A percentile compares a stretch with the other conserved stretches of the same genome.
These are phyloP conservation scores for Gambusia yucatana DNA, from an alignment of 2,797 vertebrate species.

Conservation along the genomic window DNA sequence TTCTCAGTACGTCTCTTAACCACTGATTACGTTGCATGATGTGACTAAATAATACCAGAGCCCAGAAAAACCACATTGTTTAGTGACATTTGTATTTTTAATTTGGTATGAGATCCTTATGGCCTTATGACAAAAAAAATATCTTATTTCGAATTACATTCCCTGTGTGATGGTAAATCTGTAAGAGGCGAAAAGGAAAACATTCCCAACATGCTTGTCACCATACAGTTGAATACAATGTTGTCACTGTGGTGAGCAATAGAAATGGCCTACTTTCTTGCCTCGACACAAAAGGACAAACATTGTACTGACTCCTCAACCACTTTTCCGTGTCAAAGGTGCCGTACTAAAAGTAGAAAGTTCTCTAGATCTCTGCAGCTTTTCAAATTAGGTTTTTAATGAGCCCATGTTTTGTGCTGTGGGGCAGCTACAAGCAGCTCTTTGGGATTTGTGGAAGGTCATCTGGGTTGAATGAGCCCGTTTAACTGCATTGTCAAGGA, in stretches of 20 bases:
- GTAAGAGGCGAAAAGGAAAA: conserved; percentile 30
- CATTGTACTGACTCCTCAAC: conserved; percentile 58
- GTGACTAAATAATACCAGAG: not conserved
- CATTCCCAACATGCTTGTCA: conserved; percentile 40
- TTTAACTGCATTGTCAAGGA: conserved; percentile 74
- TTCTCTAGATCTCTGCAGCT: conserved; percentile 64
- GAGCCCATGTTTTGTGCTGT: conserved; percentile 73
- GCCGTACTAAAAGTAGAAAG: conserved; percentile 75
- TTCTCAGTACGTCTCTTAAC: not conserved
- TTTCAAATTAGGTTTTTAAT: conserved; percentile 80
- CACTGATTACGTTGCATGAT: not conserved
- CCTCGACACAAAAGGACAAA: conserved; percentile 73
- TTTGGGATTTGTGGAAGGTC: conserved; percentile 77
- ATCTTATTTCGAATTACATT: not conserved
- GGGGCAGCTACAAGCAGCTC: conserved; percentile 67
- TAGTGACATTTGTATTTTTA: not conserved
- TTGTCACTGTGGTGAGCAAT: conserved; percentile 66
- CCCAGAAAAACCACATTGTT: not conserved
- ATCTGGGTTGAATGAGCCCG: conserved; percentile 75
- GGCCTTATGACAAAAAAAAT: no score
- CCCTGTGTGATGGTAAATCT: not conserved
- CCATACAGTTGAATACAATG: conserved; percentile 63
- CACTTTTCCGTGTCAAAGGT: conserved; percentile 72
- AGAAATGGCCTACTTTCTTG: conserved; percentile 72
- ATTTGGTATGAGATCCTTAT: not conserved